Evolutionary conservation across 2,888 invertebrate species (phyloP).

Genomic region (Polymixis flavicincta): DNA sequence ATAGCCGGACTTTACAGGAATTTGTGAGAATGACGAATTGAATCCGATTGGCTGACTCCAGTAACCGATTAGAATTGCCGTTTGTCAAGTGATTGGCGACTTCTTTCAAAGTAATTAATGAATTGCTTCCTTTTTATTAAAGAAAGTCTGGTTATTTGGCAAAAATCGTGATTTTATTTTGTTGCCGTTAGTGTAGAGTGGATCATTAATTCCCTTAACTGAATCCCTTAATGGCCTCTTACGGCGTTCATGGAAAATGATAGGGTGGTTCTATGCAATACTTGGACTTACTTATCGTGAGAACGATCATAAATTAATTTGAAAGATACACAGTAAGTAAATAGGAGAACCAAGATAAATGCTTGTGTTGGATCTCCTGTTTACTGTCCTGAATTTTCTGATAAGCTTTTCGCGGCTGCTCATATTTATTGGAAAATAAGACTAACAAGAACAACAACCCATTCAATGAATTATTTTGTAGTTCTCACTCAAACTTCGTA

Average conservation of each 20-base stretch:
- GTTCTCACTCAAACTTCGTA: background rate
- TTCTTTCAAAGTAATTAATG: slow-evolving; percentile 49
- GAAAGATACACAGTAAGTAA: slow-evolving; percentile 4
- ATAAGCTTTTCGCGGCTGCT: background rate
- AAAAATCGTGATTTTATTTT: slow-evolving; percentile 37
- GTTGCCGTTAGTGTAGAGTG: slow-evolving; percentile 49
- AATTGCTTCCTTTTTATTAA: slow-evolving; percentile 47
- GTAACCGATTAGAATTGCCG: slow-evolving; percentile 53
- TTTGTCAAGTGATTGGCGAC: slow-evolving; percentile 56
- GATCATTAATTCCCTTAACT: slow-evolving; percentile 51
- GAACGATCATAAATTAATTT: slow-evolving; percentile 13
- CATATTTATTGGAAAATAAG: background rate
- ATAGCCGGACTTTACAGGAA: slow-evolving; percentile 82
- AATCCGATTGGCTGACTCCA: slow-evolving; percentile 45
- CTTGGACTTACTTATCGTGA: slow-evolving; percentile 13
- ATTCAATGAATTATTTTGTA: too few relatives aligned
- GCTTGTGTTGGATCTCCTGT: too few relatives aligned
- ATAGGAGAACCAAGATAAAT: background rate
- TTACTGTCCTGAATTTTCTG: background rate
- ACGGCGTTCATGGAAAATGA: slow-evolving; percentile 39
- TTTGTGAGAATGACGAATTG: slow-evolving; percentile 68
- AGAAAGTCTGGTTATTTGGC: slow-evolving; percentile 31
- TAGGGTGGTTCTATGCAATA: slow-evolving; percentile 36
- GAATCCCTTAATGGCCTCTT: slow-evolving; percentile 53
- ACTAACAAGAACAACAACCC: background rate